Percentiles rank a stretch among this genome's conserved stretches.
Evolutionary conservation across 2,888 invertebrate species (phyloP).

Genomic region (Sympetrum striolatum): DNA sequence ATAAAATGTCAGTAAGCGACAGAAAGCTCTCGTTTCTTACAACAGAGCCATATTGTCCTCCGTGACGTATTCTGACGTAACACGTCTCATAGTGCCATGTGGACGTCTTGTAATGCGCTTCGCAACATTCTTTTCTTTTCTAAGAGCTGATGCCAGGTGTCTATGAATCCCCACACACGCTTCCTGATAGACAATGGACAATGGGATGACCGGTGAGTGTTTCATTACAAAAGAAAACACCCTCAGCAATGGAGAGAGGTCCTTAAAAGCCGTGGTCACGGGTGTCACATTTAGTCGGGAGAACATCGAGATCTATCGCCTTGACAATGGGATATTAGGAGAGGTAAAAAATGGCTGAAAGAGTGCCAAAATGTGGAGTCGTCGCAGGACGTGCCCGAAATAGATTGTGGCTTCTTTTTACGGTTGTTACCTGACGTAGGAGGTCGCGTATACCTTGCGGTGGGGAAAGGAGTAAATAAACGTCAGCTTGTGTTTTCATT

Average conservation of each 20-base stretch:
- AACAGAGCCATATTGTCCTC: too few relatives aligned
- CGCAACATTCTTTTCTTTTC: too few relatives aligned
- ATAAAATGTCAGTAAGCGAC: too few relatives aligned
- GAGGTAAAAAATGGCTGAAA: background rate
- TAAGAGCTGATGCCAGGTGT: too few relatives aligned
- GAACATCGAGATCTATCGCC: background rate
- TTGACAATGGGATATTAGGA: background rate
- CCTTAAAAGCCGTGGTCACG: background rate
- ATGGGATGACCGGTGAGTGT: background rate
- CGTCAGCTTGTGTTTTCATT: background rate
- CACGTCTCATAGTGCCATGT: too few relatives aligned
- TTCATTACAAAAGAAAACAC: background rate
- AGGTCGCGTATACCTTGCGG: background rate
- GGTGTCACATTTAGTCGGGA: background rate
- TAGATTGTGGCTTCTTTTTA: background rate
- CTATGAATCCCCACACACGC: background rate
- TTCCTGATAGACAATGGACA: background rate
- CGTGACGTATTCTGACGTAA: too few relatives aligned
- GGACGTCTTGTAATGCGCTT: too few relatives aligned
- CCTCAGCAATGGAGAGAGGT: background rate
- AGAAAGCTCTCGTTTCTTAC: too few relatives aligned
- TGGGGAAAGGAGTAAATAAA: background rate
- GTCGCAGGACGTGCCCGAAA: background rate
- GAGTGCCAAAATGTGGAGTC: background rate
- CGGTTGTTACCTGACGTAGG: background rate